Evolutionary conservation across 2,113 vertebrate species (phyloP), one percentile per base, ranked within the genome.

Genomic region (Nothoprocta perdicaria): DNA sequence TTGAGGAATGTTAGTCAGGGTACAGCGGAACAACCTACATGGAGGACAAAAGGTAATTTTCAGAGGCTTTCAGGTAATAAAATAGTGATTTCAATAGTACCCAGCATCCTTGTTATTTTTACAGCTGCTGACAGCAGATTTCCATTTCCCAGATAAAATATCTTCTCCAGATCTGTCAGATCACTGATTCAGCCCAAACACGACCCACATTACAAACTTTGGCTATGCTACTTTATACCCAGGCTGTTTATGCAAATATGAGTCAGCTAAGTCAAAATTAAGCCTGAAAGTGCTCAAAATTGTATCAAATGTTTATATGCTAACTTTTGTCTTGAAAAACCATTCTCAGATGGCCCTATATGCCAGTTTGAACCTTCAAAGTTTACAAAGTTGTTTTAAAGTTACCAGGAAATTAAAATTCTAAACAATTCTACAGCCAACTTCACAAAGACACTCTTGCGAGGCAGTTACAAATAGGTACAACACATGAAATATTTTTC

Each of bases 1-100:
- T 97, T 99, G 99, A 95, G 99, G 99, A 98, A 99, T 99, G 97
- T 97, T 98, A 91, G 98, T 99, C 97, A 99, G 96, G 5, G 99
- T 99, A 86, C 97, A 98, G 80, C 99, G 98, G 94, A 99, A 99
- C 92, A 99, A 98, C 95, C 99, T 99, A 95, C 19, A 95, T 48
- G 71, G 82, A 96, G 57, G 78, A 95, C 63, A 96, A 97, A 97
- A 52, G 50, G 40, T 92, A 90, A 96, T 95, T 95, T 96, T 94
- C 79, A 96, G 95, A 92, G 60, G 79, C 38, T 89, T 95, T 80
- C 76, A 93, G 69, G 46, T 35, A 75, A 92, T 52, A 62, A 89
- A 90, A 55, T 29, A 4, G 75, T 62, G 0, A 46, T 65, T 93
- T 73, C 89, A 93, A n/a, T 78, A 83, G 26, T 10, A 80, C n/a